phyloP scores from a whole-genome alignment of 2,797 vertebrate genomes.

The Emydoidea blandingii region DNA sequence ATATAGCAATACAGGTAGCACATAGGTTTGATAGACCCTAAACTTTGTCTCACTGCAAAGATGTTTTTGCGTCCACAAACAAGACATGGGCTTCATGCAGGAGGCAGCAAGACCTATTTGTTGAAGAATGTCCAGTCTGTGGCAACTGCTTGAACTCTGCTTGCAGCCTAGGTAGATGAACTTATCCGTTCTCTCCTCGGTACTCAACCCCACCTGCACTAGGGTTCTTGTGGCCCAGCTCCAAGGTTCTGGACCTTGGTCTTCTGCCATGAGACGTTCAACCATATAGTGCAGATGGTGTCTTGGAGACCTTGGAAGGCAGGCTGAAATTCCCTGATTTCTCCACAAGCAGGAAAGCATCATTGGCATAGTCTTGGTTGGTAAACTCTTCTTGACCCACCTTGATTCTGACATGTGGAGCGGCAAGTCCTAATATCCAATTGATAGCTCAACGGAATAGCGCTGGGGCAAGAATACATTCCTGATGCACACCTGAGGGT shows the following conservation, averaged over 20 bases:
- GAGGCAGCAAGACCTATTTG: not conserved
- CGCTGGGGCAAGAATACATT: not conserved
- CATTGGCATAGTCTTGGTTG: not conserved
- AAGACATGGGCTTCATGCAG: not conserved
- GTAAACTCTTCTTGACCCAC: not conserved
- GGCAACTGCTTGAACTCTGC: not conserved
- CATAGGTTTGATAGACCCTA: not conserved
- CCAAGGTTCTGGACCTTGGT: not conserved
- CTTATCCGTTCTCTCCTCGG: not conserved
- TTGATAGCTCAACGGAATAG: not conserved
- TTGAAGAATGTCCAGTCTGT: not conserved
- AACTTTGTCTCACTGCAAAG: not conserved
- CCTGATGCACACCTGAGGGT: not conserved
- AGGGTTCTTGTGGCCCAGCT: not conserved
- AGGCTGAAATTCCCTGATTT: not conserved
- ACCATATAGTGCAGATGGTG: not conserved
- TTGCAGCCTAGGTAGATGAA: not conserved
- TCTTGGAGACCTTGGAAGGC: not conserved
- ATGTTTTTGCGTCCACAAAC: not conserved
- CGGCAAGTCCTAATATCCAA: not conserved
- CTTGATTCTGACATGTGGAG: not conserved
- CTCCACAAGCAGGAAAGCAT: not conserved
- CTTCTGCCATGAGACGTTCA: not conserved
- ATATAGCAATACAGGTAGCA: not conserved
- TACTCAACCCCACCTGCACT: not conserved